A percentile compares a stretch with the other conserved stretches of the same genome.
Conservation (phyloP, 2,113 vertebrate species). For the Lonchura striata region DNA sequence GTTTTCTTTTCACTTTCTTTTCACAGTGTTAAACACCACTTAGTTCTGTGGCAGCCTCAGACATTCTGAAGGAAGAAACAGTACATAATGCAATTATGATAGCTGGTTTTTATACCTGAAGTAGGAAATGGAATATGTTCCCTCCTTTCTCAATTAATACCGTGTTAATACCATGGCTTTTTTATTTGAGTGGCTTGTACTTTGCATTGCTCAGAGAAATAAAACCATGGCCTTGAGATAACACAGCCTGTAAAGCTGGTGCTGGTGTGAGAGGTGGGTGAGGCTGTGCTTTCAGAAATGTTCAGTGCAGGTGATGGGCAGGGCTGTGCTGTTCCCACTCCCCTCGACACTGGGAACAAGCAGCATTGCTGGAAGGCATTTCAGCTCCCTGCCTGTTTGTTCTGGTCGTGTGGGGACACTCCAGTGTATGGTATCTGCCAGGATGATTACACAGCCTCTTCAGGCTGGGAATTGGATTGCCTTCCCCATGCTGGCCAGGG, state of each 20-base stretch:
- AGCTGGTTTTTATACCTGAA: not conserved
- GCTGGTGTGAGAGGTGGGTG: not conserved
- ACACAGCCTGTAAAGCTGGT: not conserved
- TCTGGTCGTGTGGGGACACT: not conserved
- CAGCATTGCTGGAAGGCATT: not conserved
- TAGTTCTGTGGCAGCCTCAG: not conserved
- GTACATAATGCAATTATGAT: not conserved
- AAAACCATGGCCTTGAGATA: not conserved
- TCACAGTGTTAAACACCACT: not conserved
- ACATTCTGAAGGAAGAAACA: not conserved
- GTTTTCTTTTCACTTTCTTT: not conserved
- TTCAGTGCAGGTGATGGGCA: not conserved
- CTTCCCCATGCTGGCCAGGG: not conserved
- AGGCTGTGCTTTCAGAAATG: not conserved
- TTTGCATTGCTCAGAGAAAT: not conserved
- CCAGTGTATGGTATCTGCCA: not conserved
- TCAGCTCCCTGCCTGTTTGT: not conserved
- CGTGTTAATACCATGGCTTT: not conserved
- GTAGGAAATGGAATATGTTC: not conserved
- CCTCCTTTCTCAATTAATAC: not conserved
- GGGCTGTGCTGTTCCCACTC: not conserved
- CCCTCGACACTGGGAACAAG: not conserved
- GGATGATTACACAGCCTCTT: not conserved
- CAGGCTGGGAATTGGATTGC: not conserved
- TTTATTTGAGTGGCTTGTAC: not conserved